Conservation (phyloP, 2,888 invertebrate genomes). For the Prosopocoilus inquinatus region DNA sequence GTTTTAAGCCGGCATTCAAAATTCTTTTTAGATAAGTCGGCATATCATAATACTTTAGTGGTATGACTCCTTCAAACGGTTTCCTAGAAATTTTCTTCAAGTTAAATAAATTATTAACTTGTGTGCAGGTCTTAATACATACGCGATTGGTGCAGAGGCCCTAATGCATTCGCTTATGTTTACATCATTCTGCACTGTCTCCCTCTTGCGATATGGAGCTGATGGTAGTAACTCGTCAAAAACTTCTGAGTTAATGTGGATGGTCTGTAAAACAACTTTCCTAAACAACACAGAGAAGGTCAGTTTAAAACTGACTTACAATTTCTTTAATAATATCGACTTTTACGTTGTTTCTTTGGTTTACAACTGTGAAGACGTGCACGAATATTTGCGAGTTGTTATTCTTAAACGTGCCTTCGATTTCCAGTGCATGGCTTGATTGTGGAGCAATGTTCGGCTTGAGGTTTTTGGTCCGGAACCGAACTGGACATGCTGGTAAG, state of each 20-base stretch:
- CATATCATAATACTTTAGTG: slow-evolving; percentile 11
- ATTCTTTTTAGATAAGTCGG: slow-evolving; percentile 18
- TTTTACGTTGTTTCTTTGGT: background rate
- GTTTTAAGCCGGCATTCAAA: slow-evolving; percentile 23
- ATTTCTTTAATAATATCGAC: slow-evolving; percentile 24
- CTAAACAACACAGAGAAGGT: background rate
- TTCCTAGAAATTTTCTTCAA: too few relatives aligned
- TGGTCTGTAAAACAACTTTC: slow-evolving; percentile 19
- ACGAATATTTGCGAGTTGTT: slow-evolving; percentile 1
- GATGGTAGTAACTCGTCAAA: slow-evolving; percentile 27
- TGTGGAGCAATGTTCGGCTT: background rate
- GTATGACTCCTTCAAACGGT: too few relatives aligned
- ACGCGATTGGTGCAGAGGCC: background rate
- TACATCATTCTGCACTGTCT: slow-evolving; percentile 8
- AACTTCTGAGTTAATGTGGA: slow-evolving; percentile 26
- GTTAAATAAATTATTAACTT: too few relatives aligned
- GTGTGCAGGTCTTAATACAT: background rate
- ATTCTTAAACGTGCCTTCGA: background rate
- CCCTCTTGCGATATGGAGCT: slow-evolving; percentile 19
- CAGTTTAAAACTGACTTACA: slow-evolving; percentile 17
- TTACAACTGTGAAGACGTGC: slow-evolving; percentile 8
- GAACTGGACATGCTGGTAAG: background rate
- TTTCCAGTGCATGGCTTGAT: background rate
- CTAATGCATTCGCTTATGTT: background rate
- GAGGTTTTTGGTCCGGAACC: background rate